Evolutionary conservation across 2,113 vertebrate species (phyloP).

Genomic region (Alaudala cheleensis): DNA sequence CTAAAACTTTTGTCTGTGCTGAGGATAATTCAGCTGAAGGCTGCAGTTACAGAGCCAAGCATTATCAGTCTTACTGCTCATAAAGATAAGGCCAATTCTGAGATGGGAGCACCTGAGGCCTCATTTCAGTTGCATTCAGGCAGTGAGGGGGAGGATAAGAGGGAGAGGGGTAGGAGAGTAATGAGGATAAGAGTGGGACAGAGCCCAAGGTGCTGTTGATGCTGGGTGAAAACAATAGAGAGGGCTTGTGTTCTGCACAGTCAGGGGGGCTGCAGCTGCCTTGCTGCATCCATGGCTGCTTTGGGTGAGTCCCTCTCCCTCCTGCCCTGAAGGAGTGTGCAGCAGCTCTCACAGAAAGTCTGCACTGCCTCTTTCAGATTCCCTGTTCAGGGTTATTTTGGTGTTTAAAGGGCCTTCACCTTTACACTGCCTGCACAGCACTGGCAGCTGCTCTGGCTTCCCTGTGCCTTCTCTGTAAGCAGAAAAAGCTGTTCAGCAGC

Average conservation of each 20-base stretch:
- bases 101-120: not conserved
- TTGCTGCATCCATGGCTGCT: not conserved
- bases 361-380: not conserved
- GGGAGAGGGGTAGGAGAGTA: not conserved
- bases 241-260: not conserved
- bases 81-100: not conserved
- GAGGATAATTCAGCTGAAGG: constrained; percentile 17
- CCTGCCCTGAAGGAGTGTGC: not conserved
- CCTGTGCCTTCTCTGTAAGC: not conserved
- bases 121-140: not conserved
- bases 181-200: not conserved
- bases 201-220: not conserved
- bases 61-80: not conserved
- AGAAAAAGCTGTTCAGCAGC: not conserved
- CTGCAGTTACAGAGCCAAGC: not conserved
- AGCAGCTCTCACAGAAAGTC: not conserved
- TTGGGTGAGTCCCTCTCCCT: not conserved
- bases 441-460: constrained; percentile 5
- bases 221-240: not conserved
- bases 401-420: not conserved
- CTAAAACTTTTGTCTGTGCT: not conserved
- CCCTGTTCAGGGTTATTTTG: not conserved
- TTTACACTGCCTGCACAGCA: not conserved
- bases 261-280: not conserved
- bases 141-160: not conserved